Base-by-base conservation (phyloP, 1,140 invertebrate genomes). In the Schlechtendalia chinensis region DNA sequence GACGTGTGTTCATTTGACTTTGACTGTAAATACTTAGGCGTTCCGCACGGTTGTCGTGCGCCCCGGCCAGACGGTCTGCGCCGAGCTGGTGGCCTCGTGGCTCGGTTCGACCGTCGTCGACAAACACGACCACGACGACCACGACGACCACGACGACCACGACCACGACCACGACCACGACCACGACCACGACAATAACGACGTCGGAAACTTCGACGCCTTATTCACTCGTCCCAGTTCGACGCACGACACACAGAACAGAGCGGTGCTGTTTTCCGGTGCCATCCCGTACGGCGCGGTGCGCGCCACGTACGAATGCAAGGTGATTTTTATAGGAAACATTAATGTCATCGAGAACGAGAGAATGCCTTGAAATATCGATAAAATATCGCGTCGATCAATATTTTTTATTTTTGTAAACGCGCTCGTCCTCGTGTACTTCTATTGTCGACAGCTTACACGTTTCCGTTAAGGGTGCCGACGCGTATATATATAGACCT, bases 281-380 rank as follows among this genome's bases (percentile, higher is more conserved):
- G 69, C 69, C 11, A 4, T 72, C 3, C 69, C 69, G 3, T 72
- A 72, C 10, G 69, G 47, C 8, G 69, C 69, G 6, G 47, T 72
- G 22, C 69, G 69, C 1, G 69, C 69, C 2, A 11, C 69, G 5
- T 72, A 72, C 50, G 69, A 72, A 19, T 72, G 69, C 47, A 72
- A 72, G 69, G 69, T 54, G 1, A 50, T 24, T 47, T 14, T 50
- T 6, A 50, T 12, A 50, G n/a, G n/a, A n/a, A n/a, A n/a, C n/a
- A n/a, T n/a, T n/a, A n/a, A n/a, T n/a, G n/a, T n/a, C n/a, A n/a
- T n/a, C n/a, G n/a, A n/a, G n/a, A n/a, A n/a, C n/a, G n/a, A n/a
- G n/a, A n/a, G n/a, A n/a, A n/a, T n/a, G n/a, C n/a, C n/a, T n/a
- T n/a, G n/a, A n/a, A n/a, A n/a, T n/a, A n/a, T n/a, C n/a, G n/a